Evolutionary conservation across 2,888 invertebrate genomes (phyloP).

Genomic region (Sarcophaga rosellei): DNA sequence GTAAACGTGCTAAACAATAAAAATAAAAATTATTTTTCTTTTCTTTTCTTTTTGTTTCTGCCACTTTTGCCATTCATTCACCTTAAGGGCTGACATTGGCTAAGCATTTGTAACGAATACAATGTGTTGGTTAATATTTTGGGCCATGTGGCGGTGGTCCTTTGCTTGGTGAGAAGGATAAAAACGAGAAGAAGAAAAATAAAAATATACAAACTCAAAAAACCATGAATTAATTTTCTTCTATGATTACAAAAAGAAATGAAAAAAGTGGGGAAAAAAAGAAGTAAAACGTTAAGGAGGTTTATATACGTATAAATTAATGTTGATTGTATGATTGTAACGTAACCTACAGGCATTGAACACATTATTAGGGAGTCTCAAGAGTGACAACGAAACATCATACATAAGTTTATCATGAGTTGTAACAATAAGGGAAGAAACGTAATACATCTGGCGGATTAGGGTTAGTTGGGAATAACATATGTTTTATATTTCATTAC

Average conservation of each 20-base stretch:
- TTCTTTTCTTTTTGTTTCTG: conserved; percentile 26
- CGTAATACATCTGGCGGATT: conserved; percentile 1
- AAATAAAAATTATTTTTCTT: conserved; percentile 47
- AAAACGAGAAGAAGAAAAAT: conserved; percentile 29
- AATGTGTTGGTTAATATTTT: conserved; percentile 10
- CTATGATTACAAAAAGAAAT: conserved; percentile 7
- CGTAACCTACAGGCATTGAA: conserved; percentile 50
- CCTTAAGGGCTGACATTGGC: conserved; percentile 67
- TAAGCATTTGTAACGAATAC: conserved; percentile 34
- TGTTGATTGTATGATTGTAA: conserved; percentile 32
- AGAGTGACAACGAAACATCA: conserved; percentile 55
- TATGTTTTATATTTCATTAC: conserved; percentile 13
- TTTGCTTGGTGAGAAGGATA: conserved; percentile 20
- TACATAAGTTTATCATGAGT: conserved; percentile 41
- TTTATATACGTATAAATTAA: conserved; percentile 1
- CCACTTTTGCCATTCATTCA: conserved; percentile 17
- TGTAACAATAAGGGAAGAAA: conserved; percentile 1
- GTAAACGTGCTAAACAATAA: conserved; percentile 50
- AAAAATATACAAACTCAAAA: conserved; percentile 2
- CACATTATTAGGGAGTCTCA: conserved; percentile 59
- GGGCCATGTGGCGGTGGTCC: conserved; percentile 39
- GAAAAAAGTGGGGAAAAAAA: background rate
- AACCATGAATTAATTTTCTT: conserved; percentile 62
- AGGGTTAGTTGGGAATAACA: conserved; percentile 19
- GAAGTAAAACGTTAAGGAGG: background rate